A percentile compares a stretch with the other conserved stretches of the same genome.
These are phyloP conservation scores for Actias luna DNA, from an alignment of 2,888 invertebrate species.

Conservation along the genomic window DNA sequence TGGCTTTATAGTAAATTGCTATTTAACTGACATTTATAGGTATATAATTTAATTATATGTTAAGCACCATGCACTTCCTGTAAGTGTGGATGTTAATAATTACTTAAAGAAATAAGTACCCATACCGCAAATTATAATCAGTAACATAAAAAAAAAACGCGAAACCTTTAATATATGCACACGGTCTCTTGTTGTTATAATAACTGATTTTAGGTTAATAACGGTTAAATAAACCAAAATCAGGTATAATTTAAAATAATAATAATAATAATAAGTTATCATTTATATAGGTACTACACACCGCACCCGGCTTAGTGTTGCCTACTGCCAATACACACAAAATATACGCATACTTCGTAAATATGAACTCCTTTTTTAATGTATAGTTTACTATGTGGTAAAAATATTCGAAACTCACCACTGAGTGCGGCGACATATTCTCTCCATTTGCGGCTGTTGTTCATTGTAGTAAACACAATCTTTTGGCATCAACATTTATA, in stretches of 20 bases:
- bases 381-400: constrained; percentile 12
- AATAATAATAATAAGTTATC: too few species aligned
- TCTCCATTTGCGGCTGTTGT: constrained; percentile 71
- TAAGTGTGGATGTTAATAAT: too few species aligned
- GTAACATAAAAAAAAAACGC: neutral
- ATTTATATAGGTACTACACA: neutral
- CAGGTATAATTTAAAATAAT: too few species aligned
- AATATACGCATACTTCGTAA: constrained; percentile 22
- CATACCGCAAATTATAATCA: neutral
- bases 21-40: neutral
- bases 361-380: constrained; percentile 24
- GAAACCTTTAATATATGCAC: neutral
- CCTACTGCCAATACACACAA: constrained; percentile 22
- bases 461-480: constrained; percentile 60
- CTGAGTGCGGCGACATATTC: constrained; percentile 76
- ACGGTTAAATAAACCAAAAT: too few species aligned
- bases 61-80: too few species aligned
- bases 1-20: neutral
- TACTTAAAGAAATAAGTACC: too few species aligned
- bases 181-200: neutral
- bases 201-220: neutral
- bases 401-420: constrained; percentile 61
- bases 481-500: constrained; percentile 71
- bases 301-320: constrained; percentile 30
- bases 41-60: too few species aligned